These are phyloP conservation scores for Plagodis dolabraria DNA, from an alignment of 2,888 invertebrate genomes.

Conservation along the genomic window DNA sequence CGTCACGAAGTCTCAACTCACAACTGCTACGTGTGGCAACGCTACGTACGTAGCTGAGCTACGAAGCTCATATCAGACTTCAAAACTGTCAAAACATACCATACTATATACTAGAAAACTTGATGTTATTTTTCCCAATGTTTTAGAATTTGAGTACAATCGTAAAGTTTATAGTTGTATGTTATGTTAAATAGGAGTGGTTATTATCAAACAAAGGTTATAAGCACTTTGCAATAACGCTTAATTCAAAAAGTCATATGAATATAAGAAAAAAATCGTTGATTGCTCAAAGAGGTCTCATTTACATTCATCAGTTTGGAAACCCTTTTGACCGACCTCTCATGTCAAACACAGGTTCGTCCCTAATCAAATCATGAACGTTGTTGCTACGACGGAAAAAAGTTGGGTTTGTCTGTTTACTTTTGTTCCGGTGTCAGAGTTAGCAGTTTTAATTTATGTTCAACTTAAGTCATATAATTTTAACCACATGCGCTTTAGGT, in stretches of 20 bases:
- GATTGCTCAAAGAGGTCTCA: conserved; percentile 25
- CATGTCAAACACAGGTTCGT: conserved; percentile 34
- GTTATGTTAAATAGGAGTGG: no score
- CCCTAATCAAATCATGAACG: conserved; percentile 35
- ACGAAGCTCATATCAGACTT: no score
- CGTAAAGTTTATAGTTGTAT: not conserved
- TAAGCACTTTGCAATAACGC: not conserved
- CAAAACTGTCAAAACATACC: not conserved
- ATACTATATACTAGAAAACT: not conserved
- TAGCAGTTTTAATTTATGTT: conserved; percentile 8
- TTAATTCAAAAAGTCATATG: conserved; percentile 2
- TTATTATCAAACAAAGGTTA: no score
- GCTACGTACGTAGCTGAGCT: no score
- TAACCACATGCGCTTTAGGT: no score
- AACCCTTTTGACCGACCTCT: conserved; percentile 31
- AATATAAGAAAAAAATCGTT: conserved; percentile 18
- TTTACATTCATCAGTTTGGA: conserved; percentile 32
- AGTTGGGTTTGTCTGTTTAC: conserved; percentile 20
- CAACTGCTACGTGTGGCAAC: no score
- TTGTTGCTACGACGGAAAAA: conserved; percentile 23
- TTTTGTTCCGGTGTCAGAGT: conserved; percentile 17
- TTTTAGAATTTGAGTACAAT: not conserved
- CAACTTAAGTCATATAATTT: no score
- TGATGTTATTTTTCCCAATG: not conserved
- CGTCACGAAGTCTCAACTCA: no score